Conservation (phyloP, 2,888 invertebrate species). For the Yponomeuta sedellus region DNA sequence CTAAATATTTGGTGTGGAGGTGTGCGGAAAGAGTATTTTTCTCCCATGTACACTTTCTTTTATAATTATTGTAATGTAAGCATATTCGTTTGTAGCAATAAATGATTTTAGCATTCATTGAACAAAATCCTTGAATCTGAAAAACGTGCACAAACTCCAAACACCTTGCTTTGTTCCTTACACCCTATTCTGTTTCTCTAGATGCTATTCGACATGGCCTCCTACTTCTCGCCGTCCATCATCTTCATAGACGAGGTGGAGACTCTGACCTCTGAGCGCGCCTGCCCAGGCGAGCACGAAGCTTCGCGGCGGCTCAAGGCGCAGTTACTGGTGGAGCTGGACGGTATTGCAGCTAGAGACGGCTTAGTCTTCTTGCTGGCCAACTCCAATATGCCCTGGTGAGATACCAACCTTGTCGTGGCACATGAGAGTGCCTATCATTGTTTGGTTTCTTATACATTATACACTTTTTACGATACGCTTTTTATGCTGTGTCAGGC, state of each 20-base stretch:
- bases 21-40: too few species aligned
- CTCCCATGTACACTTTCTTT: too few species aligned
- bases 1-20: too few species aligned
- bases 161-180: too few species aligned
- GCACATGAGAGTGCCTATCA: not conserved
- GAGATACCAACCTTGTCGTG: constrained; percentile 19
- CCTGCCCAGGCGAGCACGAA: constrained; percentile 85
- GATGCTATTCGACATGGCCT: constrained; percentile 92
- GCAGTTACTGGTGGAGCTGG: constrained; percentile 90
- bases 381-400: constrained; percentile 96
- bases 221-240: constrained; percentile 89
- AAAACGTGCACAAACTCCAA: too few species aligned
- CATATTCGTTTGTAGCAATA: too few species aligned
- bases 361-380: constrained; percentile 87
- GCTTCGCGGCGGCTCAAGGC: constrained; percentile 92
- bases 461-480: too few species aligned
- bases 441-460: too few species aligned
- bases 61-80: too few species aligned
- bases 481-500: too few species aligned
- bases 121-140: too few species aligned
- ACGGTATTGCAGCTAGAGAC: constrained; percentile 81
- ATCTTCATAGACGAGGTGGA: constrained; percentile 97
- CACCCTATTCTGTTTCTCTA: constrained; percentile 31
- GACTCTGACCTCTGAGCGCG: constrained; percentile 82
- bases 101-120: too few species aligned